Percentiles rank a stretch among this genome's conserved stretches.
phyloP scores from a whole-genome alignment of 2,888 invertebrate species.

The Aphrophora alni region DNA sequence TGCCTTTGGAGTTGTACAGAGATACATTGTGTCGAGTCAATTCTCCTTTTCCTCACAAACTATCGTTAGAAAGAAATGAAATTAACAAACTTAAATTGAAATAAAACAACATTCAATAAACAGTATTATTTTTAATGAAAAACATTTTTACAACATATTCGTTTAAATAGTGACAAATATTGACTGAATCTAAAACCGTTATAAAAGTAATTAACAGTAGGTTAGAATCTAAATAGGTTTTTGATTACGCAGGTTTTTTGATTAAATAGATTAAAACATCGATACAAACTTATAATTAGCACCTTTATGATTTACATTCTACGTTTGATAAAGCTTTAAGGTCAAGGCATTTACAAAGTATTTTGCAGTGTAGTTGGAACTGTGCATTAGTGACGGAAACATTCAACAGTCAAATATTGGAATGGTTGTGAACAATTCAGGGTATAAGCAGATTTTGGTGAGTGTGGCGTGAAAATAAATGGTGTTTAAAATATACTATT shows the following conservation, averaged over 20 bases:
- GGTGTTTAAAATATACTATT: too few species aligned
- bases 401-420: too few species aligned
- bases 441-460: too few species aligned
- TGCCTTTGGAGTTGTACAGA: too few species aligned
- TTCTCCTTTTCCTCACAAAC: too few species aligned
- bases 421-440: too few species aligned
- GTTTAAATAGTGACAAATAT: background rate
- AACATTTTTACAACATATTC: background rate
- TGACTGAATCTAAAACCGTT: background rate
- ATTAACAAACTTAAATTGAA: too few species aligned
- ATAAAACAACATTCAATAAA: background rate
- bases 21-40: too few species aligned
- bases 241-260: background rate
- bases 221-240: background rate
- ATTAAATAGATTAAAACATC: too few species aligned
- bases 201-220: background rate
- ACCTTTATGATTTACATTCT: background rate
- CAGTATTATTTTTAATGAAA: background rate
- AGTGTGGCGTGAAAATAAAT: too few species aligned
- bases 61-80: too few species aligned
- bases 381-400: too few species aligned
- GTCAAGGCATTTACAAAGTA: background rate
- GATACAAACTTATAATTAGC: background rate
- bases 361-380: background rate
- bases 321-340: background rate